These are phyloP conservation scores for Odontophorus gujanensis DNA, from an alignment of 2,113 vertebrate genomes.

Conservation along the genomic window DNA sequence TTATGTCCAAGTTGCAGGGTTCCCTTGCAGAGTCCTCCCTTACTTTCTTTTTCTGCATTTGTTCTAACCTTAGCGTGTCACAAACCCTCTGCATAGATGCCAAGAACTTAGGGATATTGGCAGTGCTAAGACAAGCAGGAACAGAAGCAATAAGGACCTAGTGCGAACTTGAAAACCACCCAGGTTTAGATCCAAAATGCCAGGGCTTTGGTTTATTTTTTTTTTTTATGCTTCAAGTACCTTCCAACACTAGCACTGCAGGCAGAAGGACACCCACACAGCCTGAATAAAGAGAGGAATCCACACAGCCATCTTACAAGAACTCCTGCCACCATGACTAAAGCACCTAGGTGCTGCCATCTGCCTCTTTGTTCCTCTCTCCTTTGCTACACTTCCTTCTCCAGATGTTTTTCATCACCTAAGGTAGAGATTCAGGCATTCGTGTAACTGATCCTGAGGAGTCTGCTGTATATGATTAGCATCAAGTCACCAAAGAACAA, in stretches of 20 bases:
- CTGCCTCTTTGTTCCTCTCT: not conserved
- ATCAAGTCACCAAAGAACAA: constrained; percentile 66
- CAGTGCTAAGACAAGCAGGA: not conserved
- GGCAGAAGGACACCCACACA: not conserved
- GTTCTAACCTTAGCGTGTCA: not conserved
- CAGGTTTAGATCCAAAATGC: not conserved
- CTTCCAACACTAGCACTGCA: not conserved
- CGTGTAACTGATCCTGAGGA: constrained; percentile 36
- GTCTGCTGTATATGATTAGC: constrained; percentile 59
- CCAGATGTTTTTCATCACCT: constrained; percentile 63
- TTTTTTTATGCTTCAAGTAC: not conserved
- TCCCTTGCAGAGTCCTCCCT: not conserved
- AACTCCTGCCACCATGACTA: not conserved
- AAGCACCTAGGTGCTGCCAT: not conserved
- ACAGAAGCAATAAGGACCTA: not conserved
- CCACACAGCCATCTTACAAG: not conserved
- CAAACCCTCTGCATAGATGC: not conserved
- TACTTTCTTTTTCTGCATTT: not conserved
- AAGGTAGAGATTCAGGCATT: constrained; percentile 59
- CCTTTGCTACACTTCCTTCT: constrained; percentile 3
- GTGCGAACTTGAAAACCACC: not conserved
- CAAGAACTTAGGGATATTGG: not conserved
- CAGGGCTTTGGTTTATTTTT: not conserved
- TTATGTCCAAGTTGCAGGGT: not conserved
- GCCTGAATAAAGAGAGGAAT: not conserved